These are phyloP conservation scores for Aplochiton taeniatus DNA, from an alignment of 2,797 vertebrate genomes.

Conservation along the genomic window DNA sequence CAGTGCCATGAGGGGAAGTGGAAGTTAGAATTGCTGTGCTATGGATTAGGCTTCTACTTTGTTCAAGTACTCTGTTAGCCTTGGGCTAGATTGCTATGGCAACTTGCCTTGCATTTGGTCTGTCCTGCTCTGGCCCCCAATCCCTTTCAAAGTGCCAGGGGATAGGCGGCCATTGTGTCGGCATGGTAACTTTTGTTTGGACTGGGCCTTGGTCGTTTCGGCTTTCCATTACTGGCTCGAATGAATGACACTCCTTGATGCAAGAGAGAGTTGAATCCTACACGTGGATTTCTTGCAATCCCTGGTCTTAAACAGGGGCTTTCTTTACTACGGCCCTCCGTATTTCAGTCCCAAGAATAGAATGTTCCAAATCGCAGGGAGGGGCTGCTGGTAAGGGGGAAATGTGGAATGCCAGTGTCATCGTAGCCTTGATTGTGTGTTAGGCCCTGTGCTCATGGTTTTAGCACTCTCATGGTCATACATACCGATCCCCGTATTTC, in stretches of 20 bases:
- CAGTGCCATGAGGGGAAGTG: not conserved
- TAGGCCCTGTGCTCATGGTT: no score
- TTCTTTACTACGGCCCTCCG: not conserved
- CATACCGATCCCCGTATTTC: no score
- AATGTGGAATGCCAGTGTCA: not conserved
- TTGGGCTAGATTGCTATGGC: conserved; percentile 52
- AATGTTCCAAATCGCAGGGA: conserved; percentile 14
- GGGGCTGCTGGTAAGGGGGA: conserved; percentile 7
- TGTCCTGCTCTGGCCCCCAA: conserved; percentile 12
- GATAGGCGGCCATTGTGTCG: conserved; percentile 41
- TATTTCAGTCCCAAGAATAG: conserved; percentile 48
- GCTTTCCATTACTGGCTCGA: conserved; percentile 8
- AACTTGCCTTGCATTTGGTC: conserved; percentile 27
- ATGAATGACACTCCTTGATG: conserved; percentile 21
- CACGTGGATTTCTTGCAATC: no score
- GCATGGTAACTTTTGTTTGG: conserved; percentile 52
- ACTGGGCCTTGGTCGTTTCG: conserved; percentile 13
- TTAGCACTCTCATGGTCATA: no score
- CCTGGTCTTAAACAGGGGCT: no score
- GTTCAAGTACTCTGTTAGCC: conserved; percentile 20
- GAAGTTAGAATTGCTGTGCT: conserved; percentile 1
- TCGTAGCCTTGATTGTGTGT: not conserved
- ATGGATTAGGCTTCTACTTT: conserved; percentile 11
- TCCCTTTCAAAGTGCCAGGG: conserved; percentile 28
- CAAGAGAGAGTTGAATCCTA: no score